A percentile compares a stretch with the other conserved stretches of the same genome.
Conservation (phyloP, 2,797 vertebrate species). For the Cossypha niveicapilla region DNA sequence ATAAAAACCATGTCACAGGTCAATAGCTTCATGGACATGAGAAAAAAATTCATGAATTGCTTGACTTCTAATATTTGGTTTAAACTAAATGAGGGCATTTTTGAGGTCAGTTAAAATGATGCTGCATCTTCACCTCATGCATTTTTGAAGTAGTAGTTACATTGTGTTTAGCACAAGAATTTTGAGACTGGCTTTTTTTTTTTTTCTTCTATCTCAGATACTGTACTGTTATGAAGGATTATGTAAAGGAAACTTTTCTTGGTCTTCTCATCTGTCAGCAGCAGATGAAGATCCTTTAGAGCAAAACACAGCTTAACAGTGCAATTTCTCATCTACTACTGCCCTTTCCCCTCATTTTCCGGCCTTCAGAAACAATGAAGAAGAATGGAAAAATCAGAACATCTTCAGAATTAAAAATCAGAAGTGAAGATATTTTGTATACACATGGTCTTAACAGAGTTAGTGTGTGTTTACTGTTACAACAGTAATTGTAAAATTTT, state of each 20-base stretch:
- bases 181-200: not conserved
- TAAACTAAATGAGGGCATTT: slow-evolving; percentile 31
- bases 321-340: not conserved
- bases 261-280: not conserved
- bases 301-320: not conserved
- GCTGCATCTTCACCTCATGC: not conserved
- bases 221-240: not conserved
- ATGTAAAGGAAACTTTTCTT: not conserved
- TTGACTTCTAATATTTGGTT: slow-evolving; percentile 26
- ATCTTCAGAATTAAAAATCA: not conserved
- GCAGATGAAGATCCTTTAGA: not conserved
- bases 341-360: not conserved
- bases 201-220: not conserved
- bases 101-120: slow-evolving; percentile 3
- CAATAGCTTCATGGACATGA: slow-evolving; percentile 25
- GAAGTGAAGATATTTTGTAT: not conserved
- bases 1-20: slow-evolving; percentile 62
- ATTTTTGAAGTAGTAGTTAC: not conserved
- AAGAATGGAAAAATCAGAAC: not conserved
- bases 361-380: not conserved
- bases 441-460: not conserved
- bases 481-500: not conserved
- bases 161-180: not conserved
- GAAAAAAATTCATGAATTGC: slow-evolving; percentile 41
- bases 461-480: not conserved